Conservation (phyloP, 2,888 invertebrate genomes). For the Acanthacorydalis orientalis region DNA sequence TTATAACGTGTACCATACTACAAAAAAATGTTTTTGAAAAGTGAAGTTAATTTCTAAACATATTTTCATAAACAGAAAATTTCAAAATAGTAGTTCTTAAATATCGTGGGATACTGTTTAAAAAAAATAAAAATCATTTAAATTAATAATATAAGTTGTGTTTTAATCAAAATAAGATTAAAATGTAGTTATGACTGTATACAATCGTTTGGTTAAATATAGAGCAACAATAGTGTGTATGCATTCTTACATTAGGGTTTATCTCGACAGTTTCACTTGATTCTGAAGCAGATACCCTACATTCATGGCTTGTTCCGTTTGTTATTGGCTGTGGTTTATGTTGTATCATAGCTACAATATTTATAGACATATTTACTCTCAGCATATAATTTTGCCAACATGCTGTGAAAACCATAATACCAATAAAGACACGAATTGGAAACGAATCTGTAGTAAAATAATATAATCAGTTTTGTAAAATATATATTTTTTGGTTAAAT, state of each 20-base stretch:
- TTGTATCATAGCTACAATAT: slow-evolving; percentile 53
- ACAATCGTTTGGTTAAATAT: too few species aligned
- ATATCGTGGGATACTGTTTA: too few species aligned
- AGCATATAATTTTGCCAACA: slow-evolving; percentile 59
- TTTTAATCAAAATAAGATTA: too few species aligned
- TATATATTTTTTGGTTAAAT: too few species aligned
- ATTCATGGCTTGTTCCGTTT: slow-evolving; percentile 18
- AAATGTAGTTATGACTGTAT: too few species aligned
- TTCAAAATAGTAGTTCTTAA: too few species aligned
- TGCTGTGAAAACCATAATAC: slow-evolving; percentile 53
- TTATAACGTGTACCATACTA: slow-evolving; percentile 32
- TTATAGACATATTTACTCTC: slow-evolving; percentile 59
- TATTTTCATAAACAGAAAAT: too few species aligned
- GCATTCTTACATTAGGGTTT: slow-evolving; percentile 11
- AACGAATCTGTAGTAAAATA: not conserved
- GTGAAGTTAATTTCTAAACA: slow-evolving; percentile 2
- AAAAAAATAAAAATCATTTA: too few species aligned
- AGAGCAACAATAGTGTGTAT: too few species aligned
- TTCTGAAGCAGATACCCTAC: not conserved
- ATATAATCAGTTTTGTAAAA: too few species aligned
- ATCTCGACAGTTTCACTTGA: slow-evolving; percentile 4
- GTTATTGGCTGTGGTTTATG: slow-evolving; percentile 18
- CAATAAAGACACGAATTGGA: slow-evolving; percentile 33
- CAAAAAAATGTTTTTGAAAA: slow-evolving; percentile 9
- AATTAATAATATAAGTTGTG: too few species aligned